These are phyloP conservation scores for Asobara japonica DNA, from an alignment of 1,140 invertebrate genomes.

Conservation along the genomic window DNA sequence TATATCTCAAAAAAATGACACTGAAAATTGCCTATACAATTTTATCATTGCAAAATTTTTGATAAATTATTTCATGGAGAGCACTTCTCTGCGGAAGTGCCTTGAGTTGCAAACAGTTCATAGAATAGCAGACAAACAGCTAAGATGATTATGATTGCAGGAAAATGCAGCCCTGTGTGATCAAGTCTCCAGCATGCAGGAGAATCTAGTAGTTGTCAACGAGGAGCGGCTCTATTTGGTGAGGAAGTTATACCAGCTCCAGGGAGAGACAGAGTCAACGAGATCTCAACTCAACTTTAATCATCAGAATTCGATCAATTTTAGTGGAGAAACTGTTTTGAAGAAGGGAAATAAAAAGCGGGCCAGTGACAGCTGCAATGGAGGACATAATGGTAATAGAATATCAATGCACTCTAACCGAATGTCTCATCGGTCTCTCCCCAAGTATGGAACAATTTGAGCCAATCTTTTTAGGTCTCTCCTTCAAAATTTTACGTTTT, in stretches of 20 bases:
- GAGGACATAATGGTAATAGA: neutral
- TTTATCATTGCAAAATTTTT: neutral
- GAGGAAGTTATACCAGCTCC: conserved; percentile 74
- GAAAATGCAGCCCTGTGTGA: conserved; percentile 85
- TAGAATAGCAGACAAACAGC: too few relatives aligned
- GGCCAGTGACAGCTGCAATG: conserved; percentile 33
- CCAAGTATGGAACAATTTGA: too few relatives aligned
- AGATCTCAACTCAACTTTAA: conserved; percentile 48
- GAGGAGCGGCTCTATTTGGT: conserved; percentile 80
- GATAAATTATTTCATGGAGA: too few relatives aligned
- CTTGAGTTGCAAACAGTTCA: too few relatives aligned
- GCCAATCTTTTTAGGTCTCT: too few relatives aligned
- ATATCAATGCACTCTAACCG: neutral
- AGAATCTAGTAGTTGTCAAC: conserved; percentile 77
- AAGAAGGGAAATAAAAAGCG: conserved; percentile 57
- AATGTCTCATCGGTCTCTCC: neutral
- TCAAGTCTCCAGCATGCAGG: conserved; percentile 81
- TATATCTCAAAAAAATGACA: too few relatives aligned
- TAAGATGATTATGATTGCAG: too few relatives aligned
- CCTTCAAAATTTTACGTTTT: too few relatives aligned
- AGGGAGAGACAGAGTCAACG: conserved; percentile 65
- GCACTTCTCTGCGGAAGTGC: too few relatives aligned
- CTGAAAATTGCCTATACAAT: too few relatives aligned
- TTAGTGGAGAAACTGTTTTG: conserved; percentile 41
- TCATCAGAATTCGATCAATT: conserved; percentile 43